Base-by-base conservation (phyloP, 1,140 invertebrate species). In the Thaumetopoea pityocampa region DNA sequence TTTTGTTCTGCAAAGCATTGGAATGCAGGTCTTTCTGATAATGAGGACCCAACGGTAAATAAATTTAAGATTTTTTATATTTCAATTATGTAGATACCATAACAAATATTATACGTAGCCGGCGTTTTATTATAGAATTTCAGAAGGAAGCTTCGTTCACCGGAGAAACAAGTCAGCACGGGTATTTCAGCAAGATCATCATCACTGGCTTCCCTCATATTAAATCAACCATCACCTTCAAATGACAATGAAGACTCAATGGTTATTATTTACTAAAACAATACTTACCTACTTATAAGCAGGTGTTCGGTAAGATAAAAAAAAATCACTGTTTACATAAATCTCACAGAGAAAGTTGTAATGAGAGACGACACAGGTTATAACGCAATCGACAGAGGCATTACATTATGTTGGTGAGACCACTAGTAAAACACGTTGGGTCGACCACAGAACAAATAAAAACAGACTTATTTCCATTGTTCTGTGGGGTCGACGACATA, bases 161-260 rank as follows among this genome's bases (percentile, higher is more conserved):
- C 88, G 0, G 87, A 89, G 41, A 85, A 86, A 18, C 67, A 82
- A 56, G 54, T 82, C 16, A 84, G 77, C 44, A 44, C 72, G 17
- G 85, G 55, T 43, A 85, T 59, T 63, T 84, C 35, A 35, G 87
- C 44, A 57, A 81, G 56, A 46, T 87, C 85, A 0, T 67, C 69
- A 2, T 90, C 89, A 1, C 59, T 90, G 19, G 87, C 85, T 0
- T 89, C 88, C 3, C 61, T 90, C 3, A 70, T 81, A 72, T n/a
- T n/a, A n/a, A 71, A 66, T 17, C 62, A 58, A 14, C 50, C 51
- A 12, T 73, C 73, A 4, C 65, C 67, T 0, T 20, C 34, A 6
- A 67, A 57, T 29, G 62, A 69, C 16, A 51, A 66, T 8, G 67
- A 65, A 11, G 61, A 78, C 11, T 45, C 52, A 1, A 46, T 41